Conservation (phyloP, 2,797 vertebrate genomes). For the Microchirus variegatus region DNA sequence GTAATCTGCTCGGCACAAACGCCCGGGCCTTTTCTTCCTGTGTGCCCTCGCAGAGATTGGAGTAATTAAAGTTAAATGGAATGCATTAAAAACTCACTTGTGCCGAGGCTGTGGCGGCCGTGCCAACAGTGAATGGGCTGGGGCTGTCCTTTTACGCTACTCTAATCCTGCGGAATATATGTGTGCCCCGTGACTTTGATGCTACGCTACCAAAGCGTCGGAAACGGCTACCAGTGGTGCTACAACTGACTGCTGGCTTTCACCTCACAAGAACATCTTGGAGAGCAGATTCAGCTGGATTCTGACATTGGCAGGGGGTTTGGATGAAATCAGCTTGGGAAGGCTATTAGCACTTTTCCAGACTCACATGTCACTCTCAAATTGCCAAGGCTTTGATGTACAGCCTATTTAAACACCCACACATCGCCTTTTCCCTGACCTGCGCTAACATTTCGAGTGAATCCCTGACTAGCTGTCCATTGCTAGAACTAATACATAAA, state of each 20-base stretch:
- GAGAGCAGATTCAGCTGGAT: slow-evolving; percentile 80
- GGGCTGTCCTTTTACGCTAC: slow-evolving; percentile 83
- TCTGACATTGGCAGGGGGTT: slow-evolving; percentile 71
- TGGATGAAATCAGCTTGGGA: slow-evolving; percentile 70
- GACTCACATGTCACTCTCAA: slow-evolving; percentile 68
- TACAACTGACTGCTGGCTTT: slow-evolving; percentile 77
- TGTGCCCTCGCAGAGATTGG: slow-evolving; percentile 89
- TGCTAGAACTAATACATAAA: slow-evolving; percentile 30
- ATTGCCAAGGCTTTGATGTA: slow-evolving; percentile 68
- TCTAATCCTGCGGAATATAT: slow-evolving; percentile 83
- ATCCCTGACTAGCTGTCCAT: slow-evolving; percentile 46
- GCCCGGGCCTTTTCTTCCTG: slow-evolving; percentile 87
- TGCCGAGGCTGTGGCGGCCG: slow-evolving; percentile 83
- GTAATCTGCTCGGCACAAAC: slow-evolving; percentile 91
- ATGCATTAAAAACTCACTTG: slow-evolving; percentile 87
- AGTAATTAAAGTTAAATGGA: slow-evolving; percentile 92
- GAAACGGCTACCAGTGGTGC: slow-evolving; percentile 73
- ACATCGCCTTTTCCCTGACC: slow-evolving; percentile 56
- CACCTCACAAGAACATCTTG: slow-evolving; percentile 79
- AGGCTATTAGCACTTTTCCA: slow-evolving; percentile 73
- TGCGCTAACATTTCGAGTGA: slow-evolving; percentile 66
- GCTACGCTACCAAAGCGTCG: slow-evolving; percentile 79
- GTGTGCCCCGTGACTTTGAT: slow-evolving; percentile 83
- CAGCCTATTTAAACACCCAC: slow-evolving; percentile 60
- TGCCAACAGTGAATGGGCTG: slow-evolving; percentile 85